phyloP scores from a whole-genome alignment of 2,113 vertebrate genomes.

The Ammospiza nelsoni region DNA sequence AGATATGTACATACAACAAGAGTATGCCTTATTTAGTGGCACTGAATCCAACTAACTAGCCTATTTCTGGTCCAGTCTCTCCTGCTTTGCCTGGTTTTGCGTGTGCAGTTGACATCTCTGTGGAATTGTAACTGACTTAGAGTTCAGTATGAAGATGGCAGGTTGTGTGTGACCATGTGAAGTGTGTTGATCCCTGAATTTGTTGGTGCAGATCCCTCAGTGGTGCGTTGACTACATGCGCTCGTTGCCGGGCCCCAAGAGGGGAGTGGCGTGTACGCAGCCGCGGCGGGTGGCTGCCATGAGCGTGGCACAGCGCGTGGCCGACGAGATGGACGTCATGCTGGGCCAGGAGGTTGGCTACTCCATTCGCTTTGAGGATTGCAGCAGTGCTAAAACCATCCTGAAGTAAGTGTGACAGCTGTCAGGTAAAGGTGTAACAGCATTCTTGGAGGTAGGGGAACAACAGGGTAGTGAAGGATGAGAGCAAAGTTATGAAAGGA shows the following conservation, averaged over 20 bases:
- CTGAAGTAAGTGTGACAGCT: conserved; percentile 86
- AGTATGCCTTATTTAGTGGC: not conserved
- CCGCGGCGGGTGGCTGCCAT: conserved; percentile 94
- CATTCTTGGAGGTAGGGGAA: rapidly evolving
- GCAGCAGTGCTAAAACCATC: conserved; percentile 96
- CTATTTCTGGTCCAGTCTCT: not conserved
- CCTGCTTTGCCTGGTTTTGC: not conserved
- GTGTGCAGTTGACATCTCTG: not conserved
- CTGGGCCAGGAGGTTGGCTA: conserved; percentile 97
- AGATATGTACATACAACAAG: rapidly evolving
- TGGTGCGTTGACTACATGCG: conserved; percentile 97
- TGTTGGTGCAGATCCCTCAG: conserved; percentile 87
- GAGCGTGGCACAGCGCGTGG: conserved; percentile 96
- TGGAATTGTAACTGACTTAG: not conserved
- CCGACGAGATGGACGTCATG: conserved; percentile 98
- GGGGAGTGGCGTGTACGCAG: conserved; percentile 94
- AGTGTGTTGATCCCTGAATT: not conserved
- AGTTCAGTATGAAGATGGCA: not conserved
- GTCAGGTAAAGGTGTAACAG: too few relatives aligned
- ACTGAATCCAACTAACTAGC: not conserved
- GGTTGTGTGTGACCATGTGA: not conserved
- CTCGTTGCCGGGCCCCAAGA: conserved; percentile 85
- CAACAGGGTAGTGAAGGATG: not conserved
- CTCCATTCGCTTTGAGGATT: conserved; percentile 97
- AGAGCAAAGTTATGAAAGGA: not conserved